Evolutionary conservation across 2,888 invertebrate genomes (phyloP).

Genomic region (Drosophila ochracea): DNA sequence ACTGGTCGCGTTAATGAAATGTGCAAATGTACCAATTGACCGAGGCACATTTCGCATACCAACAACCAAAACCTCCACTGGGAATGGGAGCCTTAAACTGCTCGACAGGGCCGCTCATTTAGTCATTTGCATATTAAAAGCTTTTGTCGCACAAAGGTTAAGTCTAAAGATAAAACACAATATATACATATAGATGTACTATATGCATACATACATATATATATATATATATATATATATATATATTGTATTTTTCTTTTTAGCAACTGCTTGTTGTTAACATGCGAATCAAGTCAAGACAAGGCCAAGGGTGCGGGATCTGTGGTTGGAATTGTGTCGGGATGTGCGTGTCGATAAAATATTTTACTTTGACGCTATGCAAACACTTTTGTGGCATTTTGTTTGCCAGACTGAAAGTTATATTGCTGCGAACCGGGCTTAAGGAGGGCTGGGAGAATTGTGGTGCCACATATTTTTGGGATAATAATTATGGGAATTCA

Average conservation of each 20-base stretch:
- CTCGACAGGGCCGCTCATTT: conserved; percentile 66
- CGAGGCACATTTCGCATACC: conserved; percentile 64
- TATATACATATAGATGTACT: conserved; percentile 21
- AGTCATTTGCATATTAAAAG: conserved; percentile 81
- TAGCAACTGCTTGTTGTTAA: conserved; percentile 61
- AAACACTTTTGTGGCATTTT: conserved; percentile 76
- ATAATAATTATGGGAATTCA: conserved; percentile 31
- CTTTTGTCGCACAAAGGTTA: conserved; percentile 82
- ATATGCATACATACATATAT: conserved; percentile 16
- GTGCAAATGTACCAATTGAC: conserved; percentile 80
- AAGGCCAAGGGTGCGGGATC: conserved; percentile 28
- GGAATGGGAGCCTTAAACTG: conserved; percentile 32
- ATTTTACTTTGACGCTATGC: conserved; percentile 76
- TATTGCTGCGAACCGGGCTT: background rate
- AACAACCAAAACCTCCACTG: conserved; percentile 24
- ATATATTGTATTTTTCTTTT: conserved; percentile 25
- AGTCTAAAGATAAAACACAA: conserved; percentile 78
- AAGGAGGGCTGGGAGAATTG: background rate
- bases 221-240: conserved; percentile 6
- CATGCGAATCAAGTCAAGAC: conserved; percentile 72
- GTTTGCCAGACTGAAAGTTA: conserved; percentile 30
- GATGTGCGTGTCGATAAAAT: conserved; percentile 78
- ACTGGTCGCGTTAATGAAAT: conserved; percentile 73
- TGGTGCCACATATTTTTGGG: conserved; percentile 12
- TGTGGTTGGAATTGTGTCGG: conserved; percentile 24